Conservation (phyloP, 2,113 vertebrate genomes). For the Orthonyx spaldingii region DNA sequence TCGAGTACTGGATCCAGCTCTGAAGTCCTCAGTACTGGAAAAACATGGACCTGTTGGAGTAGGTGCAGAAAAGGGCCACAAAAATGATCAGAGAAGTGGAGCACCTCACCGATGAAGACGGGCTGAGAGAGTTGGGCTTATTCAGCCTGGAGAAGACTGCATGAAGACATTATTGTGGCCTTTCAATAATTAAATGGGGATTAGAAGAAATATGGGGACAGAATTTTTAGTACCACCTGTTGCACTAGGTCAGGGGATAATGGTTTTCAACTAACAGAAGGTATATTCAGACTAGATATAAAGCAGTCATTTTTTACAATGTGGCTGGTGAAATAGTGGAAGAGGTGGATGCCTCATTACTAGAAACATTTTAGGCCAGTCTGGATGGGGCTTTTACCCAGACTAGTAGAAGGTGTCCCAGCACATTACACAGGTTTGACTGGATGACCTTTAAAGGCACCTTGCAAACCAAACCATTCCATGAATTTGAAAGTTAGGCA, state of each 20-base stretch:
- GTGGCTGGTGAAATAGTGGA: neutral
- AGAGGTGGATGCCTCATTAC: neutral
- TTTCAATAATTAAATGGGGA: neutral
- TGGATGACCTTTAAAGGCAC: neutral
- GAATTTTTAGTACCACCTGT: neutral
- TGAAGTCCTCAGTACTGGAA: neutral
- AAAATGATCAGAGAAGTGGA: neutral
- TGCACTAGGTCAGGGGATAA: neutral
- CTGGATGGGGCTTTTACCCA: neutral
- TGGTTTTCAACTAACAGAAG: neutral
- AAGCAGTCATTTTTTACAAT: neutral
- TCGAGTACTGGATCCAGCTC: neutral
- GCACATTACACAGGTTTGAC: neutral
- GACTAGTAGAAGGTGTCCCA: neutral
- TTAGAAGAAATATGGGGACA: neutral
- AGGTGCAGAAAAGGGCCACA: neutral
- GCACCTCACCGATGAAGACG: neutral
- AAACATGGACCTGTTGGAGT: neutral
- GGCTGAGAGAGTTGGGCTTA: neutral
- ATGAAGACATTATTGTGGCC: neutral
- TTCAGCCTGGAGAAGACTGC: neutral
- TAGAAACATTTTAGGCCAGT: neutral
- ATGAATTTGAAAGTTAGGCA: neutral
- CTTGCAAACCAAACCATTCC: neutral
- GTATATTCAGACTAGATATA: neutral